Conservation (phyloP, 2,113 vertebrate genomes). For the Anthoscopus minutus region DNA sequence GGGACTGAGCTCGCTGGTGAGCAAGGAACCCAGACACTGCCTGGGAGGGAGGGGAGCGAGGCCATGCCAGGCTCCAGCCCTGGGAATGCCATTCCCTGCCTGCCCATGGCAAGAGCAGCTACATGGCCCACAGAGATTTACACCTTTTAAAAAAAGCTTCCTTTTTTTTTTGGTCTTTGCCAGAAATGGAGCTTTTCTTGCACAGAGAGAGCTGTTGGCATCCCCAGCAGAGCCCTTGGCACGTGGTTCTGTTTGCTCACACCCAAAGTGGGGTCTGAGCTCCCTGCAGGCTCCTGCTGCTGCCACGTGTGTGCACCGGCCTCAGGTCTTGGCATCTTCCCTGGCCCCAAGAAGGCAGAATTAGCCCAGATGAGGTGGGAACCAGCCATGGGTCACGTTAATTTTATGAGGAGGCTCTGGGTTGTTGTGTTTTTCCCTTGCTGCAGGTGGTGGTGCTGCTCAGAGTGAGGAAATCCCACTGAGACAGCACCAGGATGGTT, state of each 20-base stretch:
- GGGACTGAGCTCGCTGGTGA: neutral
- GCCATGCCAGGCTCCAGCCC: rapidly evolving
- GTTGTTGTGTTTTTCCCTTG: neutral
- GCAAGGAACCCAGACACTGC: neutral
- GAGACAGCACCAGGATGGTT: neutral
- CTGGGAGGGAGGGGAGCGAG: neutral
- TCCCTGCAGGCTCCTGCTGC: neutral
- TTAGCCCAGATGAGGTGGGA: neutral
- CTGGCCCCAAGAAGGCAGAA: neutral
- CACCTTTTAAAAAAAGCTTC: neutral
- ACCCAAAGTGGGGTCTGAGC: rapidly evolving
- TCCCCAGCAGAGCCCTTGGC: neutral
- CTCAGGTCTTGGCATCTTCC: neutral
- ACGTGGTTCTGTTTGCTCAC: neutral
- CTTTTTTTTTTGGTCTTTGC: neutral
- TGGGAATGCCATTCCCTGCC: neutral
- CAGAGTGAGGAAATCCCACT: neutral
- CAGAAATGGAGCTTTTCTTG: neutral
- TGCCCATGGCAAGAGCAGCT: neutral
- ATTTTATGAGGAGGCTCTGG: neutral
- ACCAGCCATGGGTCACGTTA: neutral
- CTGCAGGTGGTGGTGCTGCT: neutral
- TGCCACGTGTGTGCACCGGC: neutral
- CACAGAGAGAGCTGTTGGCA: neutral
- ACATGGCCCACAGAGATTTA: neutral